phyloP scores from a whole-genome alignment of 2,888 invertebrate species.

The Stenchaetothrips biformis region DNA sequence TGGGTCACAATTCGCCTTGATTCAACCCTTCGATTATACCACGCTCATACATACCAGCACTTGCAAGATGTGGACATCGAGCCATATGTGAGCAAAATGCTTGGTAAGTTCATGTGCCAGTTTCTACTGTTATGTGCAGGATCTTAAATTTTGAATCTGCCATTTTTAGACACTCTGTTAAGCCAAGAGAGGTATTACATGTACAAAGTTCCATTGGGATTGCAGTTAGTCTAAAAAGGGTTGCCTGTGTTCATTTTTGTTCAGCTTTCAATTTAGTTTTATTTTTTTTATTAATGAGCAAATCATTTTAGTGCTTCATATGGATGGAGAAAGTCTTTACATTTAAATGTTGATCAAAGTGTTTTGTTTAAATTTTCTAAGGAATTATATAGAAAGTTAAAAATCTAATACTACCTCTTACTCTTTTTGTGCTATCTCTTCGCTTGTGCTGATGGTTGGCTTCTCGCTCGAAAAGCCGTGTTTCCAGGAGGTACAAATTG shows the following conservation, averaged over 20 bases:
- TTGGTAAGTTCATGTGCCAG: conserved; percentile 52
- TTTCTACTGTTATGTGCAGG: too few relatives aligned
- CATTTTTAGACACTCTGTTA: too few relatives aligned
- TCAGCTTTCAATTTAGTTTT: not conserved
- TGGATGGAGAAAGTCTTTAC: not conserved
- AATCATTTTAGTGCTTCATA: not conserved
- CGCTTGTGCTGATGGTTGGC: not conserved
- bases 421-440: conserved; percentile 26
- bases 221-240: not conserved
- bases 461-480: conserved; percentile 27
- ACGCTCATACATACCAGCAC: conserved; percentile 94
- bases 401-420: not conserved
- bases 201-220: not conserved
- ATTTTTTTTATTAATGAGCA: not conserved
- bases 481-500: conserved; percentile 26
- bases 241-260: not conserved
- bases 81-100: conserved; percentile 98
- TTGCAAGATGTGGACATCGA: conserved; percentile 97
- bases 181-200: not conserved
- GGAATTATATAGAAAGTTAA: not conserved
- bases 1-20: conserved; percentile 98
- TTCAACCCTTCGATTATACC: conserved; percentile 91
- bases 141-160: too few relatives aligned
- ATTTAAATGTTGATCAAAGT: not conserved
- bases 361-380: not conserved